These are phyloP conservation scores for Papilio xuthus DNA, from an alignment of 1,140 invertebrate species.

Conservation along the genomic window DNA sequence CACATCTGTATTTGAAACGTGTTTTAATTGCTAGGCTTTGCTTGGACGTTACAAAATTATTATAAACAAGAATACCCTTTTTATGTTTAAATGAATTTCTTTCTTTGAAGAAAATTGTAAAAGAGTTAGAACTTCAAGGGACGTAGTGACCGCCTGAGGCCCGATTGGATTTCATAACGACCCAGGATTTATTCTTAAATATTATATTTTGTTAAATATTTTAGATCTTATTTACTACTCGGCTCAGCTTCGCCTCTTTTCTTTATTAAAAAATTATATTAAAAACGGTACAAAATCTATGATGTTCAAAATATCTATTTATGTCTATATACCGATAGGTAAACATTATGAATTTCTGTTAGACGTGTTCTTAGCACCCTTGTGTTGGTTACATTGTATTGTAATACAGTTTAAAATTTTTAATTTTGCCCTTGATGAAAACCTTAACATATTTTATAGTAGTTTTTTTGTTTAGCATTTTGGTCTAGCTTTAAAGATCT, in stretches of 20 bases:
- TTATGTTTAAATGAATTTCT: neutral
- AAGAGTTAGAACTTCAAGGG: constrained; percentile 8
- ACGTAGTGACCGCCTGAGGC: neutral
- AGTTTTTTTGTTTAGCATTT: neutral
- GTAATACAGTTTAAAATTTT: no score
- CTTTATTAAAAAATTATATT: no score
- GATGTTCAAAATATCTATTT: no score
- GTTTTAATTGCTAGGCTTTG: neutral
- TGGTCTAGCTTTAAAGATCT: neutral
- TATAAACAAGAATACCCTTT: constrained; percentile 21
- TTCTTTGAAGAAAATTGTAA: constrained; percentile 9
- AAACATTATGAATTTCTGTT: neutral
- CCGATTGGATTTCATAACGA: neutral
- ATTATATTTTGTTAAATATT: neutral
- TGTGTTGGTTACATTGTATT: neutral
- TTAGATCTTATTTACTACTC: neutral
- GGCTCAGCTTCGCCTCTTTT: no score
- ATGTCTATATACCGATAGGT: neutral
- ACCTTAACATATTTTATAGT: neutral
- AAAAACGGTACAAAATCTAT: no score
- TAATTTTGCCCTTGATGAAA: no score
- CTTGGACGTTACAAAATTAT: neutral
- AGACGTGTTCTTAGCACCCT: neutral
- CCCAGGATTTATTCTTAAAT: neutral
- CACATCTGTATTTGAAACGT: neutral